Conservation (phyloP, 2,797 vertebrate species). For the Labroides dimidiatus region DNA sequence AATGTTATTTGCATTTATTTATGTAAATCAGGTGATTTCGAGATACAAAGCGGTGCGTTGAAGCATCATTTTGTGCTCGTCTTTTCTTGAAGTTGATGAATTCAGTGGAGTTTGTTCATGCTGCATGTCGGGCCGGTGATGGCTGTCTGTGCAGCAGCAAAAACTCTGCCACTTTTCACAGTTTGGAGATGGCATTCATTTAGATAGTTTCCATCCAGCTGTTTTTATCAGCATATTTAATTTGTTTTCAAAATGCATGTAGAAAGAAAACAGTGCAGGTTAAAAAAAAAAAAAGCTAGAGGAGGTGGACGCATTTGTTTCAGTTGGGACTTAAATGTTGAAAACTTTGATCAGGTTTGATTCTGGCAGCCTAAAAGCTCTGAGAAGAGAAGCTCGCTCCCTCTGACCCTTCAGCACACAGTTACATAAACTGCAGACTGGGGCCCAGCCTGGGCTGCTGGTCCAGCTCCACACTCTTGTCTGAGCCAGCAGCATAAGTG, state of each 20-base stretch:
- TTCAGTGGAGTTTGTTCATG: background rate
- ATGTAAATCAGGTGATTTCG: constrained; percentile 18
- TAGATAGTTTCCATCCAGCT: background rate
- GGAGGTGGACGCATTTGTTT: too few relatives aligned
- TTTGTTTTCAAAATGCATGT: too few relatives aligned
- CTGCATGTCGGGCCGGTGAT: background rate
- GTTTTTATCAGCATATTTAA: background rate
- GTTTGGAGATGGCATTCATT: too few relatives aligned
- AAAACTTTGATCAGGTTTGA: too few relatives aligned
- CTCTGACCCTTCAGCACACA: constrained; percentile 4
- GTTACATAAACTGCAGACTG: constrained; percentile 27
- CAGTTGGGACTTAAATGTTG: background rate
- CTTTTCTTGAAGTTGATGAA: constrained; percentile 13
- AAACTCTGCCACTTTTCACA: too few relatives aligned
- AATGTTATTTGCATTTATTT: constrained; percentile 5
- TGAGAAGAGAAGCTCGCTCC: background rate
- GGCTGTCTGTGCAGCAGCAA: too few relatives aligned
- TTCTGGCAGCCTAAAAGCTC: background rate
- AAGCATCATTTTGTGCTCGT: background rate
- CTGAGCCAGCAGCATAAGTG: background rate
- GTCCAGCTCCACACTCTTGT: background rate
- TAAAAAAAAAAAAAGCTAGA: too few relatives aligned
- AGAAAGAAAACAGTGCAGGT: too few relatives aligned
- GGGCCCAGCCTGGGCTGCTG: constrained; percentile 25
- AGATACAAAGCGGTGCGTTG: background rate